phyloP scores from a whole-genome alignment of 2,888 invertebrate species.

The Priocnemis perturbator region DNA sequence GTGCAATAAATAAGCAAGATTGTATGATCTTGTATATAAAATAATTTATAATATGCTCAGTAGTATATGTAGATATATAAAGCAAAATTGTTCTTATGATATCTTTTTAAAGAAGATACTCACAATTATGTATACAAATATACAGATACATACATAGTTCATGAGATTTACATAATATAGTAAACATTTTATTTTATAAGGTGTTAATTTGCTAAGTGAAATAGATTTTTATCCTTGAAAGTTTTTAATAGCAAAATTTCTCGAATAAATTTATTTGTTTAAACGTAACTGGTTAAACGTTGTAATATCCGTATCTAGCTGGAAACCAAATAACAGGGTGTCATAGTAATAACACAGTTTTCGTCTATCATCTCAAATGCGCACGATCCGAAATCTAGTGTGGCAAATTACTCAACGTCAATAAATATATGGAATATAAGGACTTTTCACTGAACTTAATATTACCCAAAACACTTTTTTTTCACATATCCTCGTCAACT shows the following conservation, averaged over 20 bases:
- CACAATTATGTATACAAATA: slow-evolving; percentile 12
- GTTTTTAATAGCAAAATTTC: slow-evolving; percentile 5
- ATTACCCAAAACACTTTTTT: slow-evolving; percentile 12
- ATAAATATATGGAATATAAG: no score
- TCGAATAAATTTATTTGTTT: no score
- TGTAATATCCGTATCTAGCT: no score
- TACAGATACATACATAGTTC: slow-evolving; percentile 12
- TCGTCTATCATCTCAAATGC: no score
- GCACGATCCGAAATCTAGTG: no score
- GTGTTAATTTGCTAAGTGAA: slow-evolving; percentile 37
- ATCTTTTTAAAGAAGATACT: slow-evolving; percentile 26
- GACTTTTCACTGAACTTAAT: no score
- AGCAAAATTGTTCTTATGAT: slow-evolving; percentile 26
- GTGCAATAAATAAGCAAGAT: slow-evolving; percentile 54
- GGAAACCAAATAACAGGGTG: slow-evolving; percentile 16
- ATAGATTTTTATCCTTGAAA: slow-evolving; percentile 38
- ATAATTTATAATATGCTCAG: slow-evolving; percentile 36
- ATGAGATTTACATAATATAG: not conserved
- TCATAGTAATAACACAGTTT: slow-evolving; percentile 10
- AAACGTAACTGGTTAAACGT: no score
- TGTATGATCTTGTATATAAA: slow-evolving; percentile 32
- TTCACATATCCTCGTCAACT: no score
- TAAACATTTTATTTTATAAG: slow-evolving; percentile 14
- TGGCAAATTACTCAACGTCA: no score
- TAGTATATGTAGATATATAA: slow-evolving; percentile 25